A percentile compares a stretch with the other conserved stretches of the same genome.
Conservation (phyloP, 53 echinoderm and acorn worm genomes). For the Holothuria leucospilota region DNA sequence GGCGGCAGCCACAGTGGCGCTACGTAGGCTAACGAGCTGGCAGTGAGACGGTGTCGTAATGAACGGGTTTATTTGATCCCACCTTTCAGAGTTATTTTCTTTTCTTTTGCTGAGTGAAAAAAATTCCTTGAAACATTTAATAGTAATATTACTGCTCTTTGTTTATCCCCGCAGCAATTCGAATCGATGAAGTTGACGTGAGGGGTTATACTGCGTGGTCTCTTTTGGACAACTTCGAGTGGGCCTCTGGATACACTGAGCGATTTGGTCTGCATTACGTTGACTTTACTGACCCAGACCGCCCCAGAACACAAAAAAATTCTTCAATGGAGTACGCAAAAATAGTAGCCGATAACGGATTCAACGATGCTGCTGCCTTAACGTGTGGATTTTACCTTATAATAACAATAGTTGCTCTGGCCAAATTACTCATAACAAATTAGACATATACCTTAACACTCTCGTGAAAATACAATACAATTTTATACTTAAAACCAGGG, state of each 20-base stretch:
- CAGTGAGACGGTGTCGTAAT: too few relatives aligned
- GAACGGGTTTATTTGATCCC: too few relatives aligned
- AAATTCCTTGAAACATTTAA: too few relatives aligned
- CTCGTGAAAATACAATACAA: too few relatives aligned
- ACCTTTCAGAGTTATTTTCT: too few relatives aligned
- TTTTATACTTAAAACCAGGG: too few relatives aligned
- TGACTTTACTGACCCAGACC: slow-evolving; percentile 59
- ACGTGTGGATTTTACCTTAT: neutral
- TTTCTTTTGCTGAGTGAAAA: too few relatives aligned
- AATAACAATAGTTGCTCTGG: neutral
- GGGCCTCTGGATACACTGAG: slow-evolving; percentile 76
- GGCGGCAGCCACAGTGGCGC: too few relatives aligned
- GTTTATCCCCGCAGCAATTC: slow-evolving; percentile 48
- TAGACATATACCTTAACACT: too few relatives aligned
- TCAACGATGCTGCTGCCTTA: slow-evolving; percentile 12
- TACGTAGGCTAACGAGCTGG: too few relatives aligned
- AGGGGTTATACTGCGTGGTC: slow-evolving; percentile 81
- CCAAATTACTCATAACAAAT: too few relatives aligned
- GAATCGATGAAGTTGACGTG: slow-evolving; percentile 65
- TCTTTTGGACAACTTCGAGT: slow-evolving; percentile 78
- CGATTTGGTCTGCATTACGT: slow-evolving; percentile 80
- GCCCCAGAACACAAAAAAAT: slow-evolving; percentile 57
- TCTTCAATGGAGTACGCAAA: slow-evolving; percentile 64
- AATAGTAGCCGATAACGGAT: slow-evolving; percentile 70
- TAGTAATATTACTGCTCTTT: too few relatives aligned